A percentile compares a stretch with the other conserved stretches of the same genome.
Evolutionary conservation across 2,888 invertebrate genomes (phyloP).

Genomic region (Zhuqinia jingwanae): DNA sequence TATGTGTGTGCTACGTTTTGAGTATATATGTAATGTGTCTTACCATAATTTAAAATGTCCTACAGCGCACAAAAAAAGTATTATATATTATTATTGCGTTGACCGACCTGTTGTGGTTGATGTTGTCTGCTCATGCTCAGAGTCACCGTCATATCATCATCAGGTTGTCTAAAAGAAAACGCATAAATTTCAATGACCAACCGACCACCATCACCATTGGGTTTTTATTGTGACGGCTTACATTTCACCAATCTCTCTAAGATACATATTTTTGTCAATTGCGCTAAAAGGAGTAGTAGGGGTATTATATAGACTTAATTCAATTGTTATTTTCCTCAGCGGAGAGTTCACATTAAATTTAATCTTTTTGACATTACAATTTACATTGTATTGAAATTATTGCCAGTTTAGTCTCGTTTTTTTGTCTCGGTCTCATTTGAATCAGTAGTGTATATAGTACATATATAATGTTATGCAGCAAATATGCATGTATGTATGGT

Average conservation of each 20-base stretch:
- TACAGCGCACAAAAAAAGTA: slow-evolving; percentile 38
- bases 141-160: not conserved
- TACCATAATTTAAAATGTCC: slow-evolving; percentile 51
- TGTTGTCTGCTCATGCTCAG: not conserved
- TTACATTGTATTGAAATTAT: slow-evolving; percentile 57
- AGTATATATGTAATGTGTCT: not conserved
- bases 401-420: slow-evolving; percentile 31
- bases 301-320: slow-evolving; percentile 10
- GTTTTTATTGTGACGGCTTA: slow-evolving; percentile 7
- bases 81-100: slow-evolving; percentile 12
- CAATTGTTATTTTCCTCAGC: slow-evolving; percentile 54
- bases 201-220: slow-evolving; percentile 18
- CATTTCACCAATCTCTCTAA: slow-evolving; percentile 28
- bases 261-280: slow-evolving; percentile 36
- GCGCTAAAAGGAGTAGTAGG: slow-evolving; percentile 10
- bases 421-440: slow-evolving; percentile 12
- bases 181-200: slow-evolving; percentile 31
- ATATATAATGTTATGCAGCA: not conserved
- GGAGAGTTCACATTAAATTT: slow-evolving; percentile 36
- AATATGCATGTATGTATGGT: too few relatives aligned
- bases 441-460: not conserved
- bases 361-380: slow-evolving; percentile 48
- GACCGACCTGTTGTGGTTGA: slow-evolving; percentile 16
- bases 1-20: too few relatives aligned
- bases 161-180: slow-evolving; percentile 12